Evolutionary conservation across 2,797 vertebrate species (phyloP).

Genomic region (Cynopterus sphinx): DNA sequence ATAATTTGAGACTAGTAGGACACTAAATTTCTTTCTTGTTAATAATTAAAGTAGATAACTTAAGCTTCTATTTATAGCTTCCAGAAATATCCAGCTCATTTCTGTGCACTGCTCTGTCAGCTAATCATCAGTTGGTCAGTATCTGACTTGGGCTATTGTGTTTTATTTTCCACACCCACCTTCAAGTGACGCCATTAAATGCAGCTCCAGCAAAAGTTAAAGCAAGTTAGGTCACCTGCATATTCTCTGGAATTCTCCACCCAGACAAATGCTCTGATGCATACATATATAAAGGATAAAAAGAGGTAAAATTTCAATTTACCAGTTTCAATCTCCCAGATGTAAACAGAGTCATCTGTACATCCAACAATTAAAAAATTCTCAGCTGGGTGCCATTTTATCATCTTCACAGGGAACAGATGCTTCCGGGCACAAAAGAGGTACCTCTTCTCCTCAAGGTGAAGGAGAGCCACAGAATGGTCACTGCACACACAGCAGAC

Average conservation of each 20-base stretch:
- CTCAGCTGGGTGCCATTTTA: constrained; percentile 85
- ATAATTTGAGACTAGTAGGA: constrained; percentile 64
- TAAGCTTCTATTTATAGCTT: constrained; percentile 78
- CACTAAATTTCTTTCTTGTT: constrained; percentile 72
- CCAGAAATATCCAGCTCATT: constrained; percentile 70
- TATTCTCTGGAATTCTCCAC: neutral
- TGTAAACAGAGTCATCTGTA: constrained; percentile 85
- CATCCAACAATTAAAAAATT: constrained; percentile 87
- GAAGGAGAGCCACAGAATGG: constrained; percentile 85
- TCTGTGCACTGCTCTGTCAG: constrained; percentile 67
- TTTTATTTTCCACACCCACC: constrained; percentile 17
- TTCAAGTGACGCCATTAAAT: neutral
- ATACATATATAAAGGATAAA: neutral
- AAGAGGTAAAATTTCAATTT: neutral
- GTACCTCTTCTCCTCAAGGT: constrained; percentile 82
- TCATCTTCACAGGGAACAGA: constrained; percentile 85
- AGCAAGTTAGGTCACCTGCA: neutral
- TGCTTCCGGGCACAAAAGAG: constrained; percentile 87
- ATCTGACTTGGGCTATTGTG: constrained; percentile 8
- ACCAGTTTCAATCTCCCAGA: constrained; percentile 90
- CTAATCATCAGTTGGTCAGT: constrained; percentile 41
- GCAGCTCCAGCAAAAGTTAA: neutral
- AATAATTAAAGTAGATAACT: constrained; percentile 74
- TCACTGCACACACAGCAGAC: constrained; percentile 86
- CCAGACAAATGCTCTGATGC: neutral